Percentiles rank a stretch among this genome's conserved stretches.
Evolutionary conservation across 2,113 vertebrate species (phyloP).

Genomic region (Australoheros scitulus): DNA sequence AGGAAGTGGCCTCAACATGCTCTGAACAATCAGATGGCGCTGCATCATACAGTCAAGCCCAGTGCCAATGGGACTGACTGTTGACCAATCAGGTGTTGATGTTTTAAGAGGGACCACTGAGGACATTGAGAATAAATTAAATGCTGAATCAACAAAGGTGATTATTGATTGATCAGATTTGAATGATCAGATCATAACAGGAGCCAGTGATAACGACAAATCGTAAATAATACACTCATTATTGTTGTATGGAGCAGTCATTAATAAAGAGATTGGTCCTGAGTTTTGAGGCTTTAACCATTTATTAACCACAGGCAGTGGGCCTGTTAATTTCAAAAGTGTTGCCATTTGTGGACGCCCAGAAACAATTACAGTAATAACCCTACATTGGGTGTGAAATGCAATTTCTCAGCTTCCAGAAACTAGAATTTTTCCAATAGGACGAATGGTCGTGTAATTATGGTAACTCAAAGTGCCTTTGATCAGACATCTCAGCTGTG

Average conservation of each 20-base stretch:
- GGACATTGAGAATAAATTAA: background rate
- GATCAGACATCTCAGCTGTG: too few relatives aligned
- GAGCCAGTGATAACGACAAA: background rate
- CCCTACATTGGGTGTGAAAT: too few relatives aligned
- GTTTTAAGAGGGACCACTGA: background rate
- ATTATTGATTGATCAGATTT: background rate
- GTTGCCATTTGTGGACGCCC: too few relatives aligned
- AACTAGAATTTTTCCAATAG: too few relatives aligned
- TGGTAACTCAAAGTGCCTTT: too few relatives aligned
- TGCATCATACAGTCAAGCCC: background rate
- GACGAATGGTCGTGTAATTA: too few relatives aligned
- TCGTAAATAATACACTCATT: background rate
- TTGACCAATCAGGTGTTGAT: background rate
- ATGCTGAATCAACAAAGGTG: background rate
- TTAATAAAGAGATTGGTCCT: background rate
- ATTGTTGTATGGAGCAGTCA: background rate
- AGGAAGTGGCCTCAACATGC: conserved; percentile 58
- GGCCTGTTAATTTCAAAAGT: too few relatives aligned
- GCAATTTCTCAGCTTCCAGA: too few relatives aligned
- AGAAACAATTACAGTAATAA: too few relatives aligned
- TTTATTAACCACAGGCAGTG: too few relatives aligned
- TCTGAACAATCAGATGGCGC: conserved; percentile 39
- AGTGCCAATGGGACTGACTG: background rate
- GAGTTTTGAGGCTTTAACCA: background rate
- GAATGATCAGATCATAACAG: background rate